Base-by-base conservation (phyloP, 2,888 invertebrate species). In the Callyntrura sp. region DNA sequence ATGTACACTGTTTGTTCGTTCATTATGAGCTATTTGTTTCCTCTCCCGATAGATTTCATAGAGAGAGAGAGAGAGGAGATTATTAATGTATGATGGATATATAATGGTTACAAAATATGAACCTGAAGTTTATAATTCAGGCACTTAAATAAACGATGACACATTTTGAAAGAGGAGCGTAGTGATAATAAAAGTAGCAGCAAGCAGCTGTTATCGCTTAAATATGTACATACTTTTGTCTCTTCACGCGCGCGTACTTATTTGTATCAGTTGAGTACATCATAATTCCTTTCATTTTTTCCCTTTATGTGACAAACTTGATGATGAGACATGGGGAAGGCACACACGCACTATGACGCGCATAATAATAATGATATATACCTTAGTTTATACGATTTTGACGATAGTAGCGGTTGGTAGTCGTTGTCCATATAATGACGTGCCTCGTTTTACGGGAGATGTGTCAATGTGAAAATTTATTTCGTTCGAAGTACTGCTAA, bases 221-320 rank as follows among this genome's bases (percentile, higher is more conserved):
- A 45, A 45, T 70, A 70, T 70, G 43, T 45, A 14, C 70, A 70
- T 70, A 35, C 35, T 70, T 70, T 70, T 70, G 70, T 70, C 20
- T 62, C 25, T 45, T 45, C 45, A 70, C 68, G 68, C 70, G 62
- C 62, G 70, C 45, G 70, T 70, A 70, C 70, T 81, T 81, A 81
- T 81, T 78, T 51, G 55, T 78, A 78, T 78, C 76, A 78, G 76
- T 55, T 78, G 51, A 51, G 76, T 51, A 78, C 76, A 78, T 78
- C 76, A 25, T 55, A 48, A 48, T 35, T 35, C 68, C 68, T 68
- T 68, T 68, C 68, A 68, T 68, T 68, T 35, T 68, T 68, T 73
- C 81, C 81, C 8, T 78, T 28, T 11, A 12, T 82, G 51, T 70
- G 86, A 79, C 86, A 86, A 86, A 86, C 51, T 79, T 86, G 86